Percentiles rank a stretch among this genome's conserved stretches.
Conservation (phyloP, 2,797 vertebrate genomes). For the Cheirogaleus major region DNA sequence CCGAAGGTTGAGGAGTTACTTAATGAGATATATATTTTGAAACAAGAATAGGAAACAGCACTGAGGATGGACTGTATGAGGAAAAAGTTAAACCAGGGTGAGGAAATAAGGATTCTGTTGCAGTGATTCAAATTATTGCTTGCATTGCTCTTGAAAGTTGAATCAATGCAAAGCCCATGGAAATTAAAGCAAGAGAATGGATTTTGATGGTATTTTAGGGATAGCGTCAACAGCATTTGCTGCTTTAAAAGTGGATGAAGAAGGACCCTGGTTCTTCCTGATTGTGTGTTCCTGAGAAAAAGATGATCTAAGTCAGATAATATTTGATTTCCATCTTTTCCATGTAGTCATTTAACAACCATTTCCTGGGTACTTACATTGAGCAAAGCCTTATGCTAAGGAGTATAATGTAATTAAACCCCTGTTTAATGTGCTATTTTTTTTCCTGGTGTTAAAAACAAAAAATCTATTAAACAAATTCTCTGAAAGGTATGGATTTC, state of each 20-base stretch:
- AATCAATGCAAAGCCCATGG: not conserved
- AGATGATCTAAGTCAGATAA: not conserved
- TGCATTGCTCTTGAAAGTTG: not conserved
- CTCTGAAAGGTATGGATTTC: constrained; percentile 60
- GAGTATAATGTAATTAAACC: not conserved
- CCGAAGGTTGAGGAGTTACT: not conserved
- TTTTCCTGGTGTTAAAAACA: constrained; percentile 37
- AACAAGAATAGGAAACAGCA: not conserved
- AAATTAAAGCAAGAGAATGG: not conserved
- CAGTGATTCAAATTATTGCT: not conserved
- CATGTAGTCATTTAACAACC: not conserved
- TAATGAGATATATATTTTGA: not conserved
- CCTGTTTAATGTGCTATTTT: not conserved
- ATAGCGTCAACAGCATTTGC: not conserved
- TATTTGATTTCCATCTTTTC: not conserved
- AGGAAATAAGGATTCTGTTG: not conserved
- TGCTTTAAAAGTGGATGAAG: not conserved
- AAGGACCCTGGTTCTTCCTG: not conserved
- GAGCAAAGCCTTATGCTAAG: not conserved
- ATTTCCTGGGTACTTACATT: not conserved
- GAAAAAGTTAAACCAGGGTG: not conserved
- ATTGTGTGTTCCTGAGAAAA: not conserved
- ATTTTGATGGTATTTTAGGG: not conserved
- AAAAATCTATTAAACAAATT: constrained; percentile 72
- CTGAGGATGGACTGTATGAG: not conserved